Percentiles rank a stretch among this genome's conserved stretches.
Evolutionary conservation across 2,888 invertebrate species (phyloP).

Genomic region (Chrysolina haemoptera): DNA sequence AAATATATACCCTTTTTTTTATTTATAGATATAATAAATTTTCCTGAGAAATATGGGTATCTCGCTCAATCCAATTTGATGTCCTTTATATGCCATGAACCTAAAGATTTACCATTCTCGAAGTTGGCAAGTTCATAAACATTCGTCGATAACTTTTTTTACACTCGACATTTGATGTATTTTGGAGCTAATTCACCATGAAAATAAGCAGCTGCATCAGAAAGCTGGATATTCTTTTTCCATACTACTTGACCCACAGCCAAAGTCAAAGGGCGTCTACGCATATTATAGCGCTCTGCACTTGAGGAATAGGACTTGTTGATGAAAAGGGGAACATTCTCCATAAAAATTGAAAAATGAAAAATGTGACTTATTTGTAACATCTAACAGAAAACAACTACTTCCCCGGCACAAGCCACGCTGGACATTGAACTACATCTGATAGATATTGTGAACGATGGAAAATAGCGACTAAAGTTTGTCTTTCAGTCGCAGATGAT

Average conservation of each 20-base stretch:
- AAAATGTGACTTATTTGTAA: no score
- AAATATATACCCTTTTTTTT: background rate
- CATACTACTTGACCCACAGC: slow-evolving; percentile 10
- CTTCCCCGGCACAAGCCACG: no score
- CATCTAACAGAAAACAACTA: no score
- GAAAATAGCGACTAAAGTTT: no score
- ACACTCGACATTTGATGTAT: slow-evolving; percentile 11
- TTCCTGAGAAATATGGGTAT: background rate
- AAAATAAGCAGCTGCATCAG: slow-evolving; percentile 7
- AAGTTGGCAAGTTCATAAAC: slow-evolving; percentile 17
- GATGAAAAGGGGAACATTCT: no score
- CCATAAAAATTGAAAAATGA: no score
- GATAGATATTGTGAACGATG: no score
- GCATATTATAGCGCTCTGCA: slow-evolving; percentile 20
- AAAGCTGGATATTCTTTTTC: slow-evolving; percentile 9
- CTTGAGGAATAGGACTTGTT: slow-evolving; percentile 2
- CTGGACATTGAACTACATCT: no score
- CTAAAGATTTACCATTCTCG: background rate
- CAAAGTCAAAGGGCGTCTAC: slow-evolving; percentile 11
- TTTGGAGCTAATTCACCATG: slow-evolving; percentile 3
- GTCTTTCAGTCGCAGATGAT: no score
- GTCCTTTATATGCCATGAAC: background rate
- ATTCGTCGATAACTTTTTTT: slow-evolving; percentile 12
- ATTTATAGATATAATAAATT: no score
- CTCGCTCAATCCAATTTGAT: background rate